Conservation (phyloP, 1,140 invertebrate species). For the Riptortus pedestris region DNA sequence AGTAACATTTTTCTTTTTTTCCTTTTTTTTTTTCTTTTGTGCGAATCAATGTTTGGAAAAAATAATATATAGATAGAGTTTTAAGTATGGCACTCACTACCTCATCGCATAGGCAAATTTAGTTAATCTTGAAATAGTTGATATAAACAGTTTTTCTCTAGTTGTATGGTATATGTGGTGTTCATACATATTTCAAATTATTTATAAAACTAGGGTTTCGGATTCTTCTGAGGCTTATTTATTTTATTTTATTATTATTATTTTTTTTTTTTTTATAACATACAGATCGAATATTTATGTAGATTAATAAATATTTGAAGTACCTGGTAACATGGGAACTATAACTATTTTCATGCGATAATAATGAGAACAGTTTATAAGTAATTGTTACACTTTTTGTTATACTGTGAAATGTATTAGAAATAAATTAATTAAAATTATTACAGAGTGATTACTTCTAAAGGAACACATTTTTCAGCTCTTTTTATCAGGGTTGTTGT, state of each 20-base stretch:
- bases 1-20: not conserved
- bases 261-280: not conserved
- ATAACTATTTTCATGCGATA: not conserved
- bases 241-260: not conserved
- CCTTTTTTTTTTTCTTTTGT: not conserved
- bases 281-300: not conserved
- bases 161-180: conserved; percentile 6
- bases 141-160: conserved; percentile 8
- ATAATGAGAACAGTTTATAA: not conserved
- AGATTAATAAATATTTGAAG: not conserved
- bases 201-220: too few species aligned
- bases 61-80: not conserved
- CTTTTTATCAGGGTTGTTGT: conserved; percentile 12
- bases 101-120: conserved; percentile 3
- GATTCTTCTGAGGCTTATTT: not conserved
- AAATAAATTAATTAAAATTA: not conserved
- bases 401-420: not conserved
- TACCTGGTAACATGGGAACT: conserved; percentile 14
- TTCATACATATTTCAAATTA: conserved; percentile 6
- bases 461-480: not conserved
- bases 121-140: not conserved
- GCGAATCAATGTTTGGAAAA: not conserved
- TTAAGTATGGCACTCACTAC: conserved; percentile 1
- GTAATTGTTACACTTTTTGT: not conserved
- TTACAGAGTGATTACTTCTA: not conserved